A percentile compares a stretch with the other conserved stretches of the same genome.
phyloP scores from a whole-genome alignment of 2,888 invertebrate species.

The Tiliacea aurago region DNA sequence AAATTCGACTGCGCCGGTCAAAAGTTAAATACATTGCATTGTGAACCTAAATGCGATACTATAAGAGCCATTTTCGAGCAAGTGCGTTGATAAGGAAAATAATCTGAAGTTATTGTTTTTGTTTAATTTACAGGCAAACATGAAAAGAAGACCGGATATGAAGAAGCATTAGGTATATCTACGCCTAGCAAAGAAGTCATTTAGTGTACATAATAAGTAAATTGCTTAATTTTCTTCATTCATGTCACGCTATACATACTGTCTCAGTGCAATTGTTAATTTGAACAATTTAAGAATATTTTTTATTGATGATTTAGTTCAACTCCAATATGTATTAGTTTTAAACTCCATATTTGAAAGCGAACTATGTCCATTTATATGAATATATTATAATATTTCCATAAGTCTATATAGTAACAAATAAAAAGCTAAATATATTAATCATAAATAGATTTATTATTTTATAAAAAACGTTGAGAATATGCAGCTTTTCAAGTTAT shows the following conservation, averaged over 20 bases:
- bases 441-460: conserved; percentile 89
- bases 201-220: conserved; percentile 81
- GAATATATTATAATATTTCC: conserved; percentile 82
- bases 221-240: conserved; percentile 74
- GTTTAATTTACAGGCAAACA: conserved; percentile 83
- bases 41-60: not conserved
- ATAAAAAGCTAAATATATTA: conserved; percentile 81
- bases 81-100: not conserved
- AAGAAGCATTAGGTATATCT: conserved; percentile 97
- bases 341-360: conserved; percentile 80
- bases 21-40: not conserved
- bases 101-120: not conserved
- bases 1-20: too few species aligned
- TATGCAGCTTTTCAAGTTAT: conserved; percentile 60
- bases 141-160: conserved; percentile 94
- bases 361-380: conserved; percentile 86
- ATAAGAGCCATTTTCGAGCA: not conserved
- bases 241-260: conserved; percentile 75
- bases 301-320: conserved; percentile 75
- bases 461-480: conserved; percentile 78
- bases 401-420: conserved; percentile 78
- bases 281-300: conserved; percentile 84
- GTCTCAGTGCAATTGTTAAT: conserved; percentile 87
- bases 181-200: conserved; percentile 97
- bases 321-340: conserved; percentile 77